Conservation (phyloP, 1,140 invertebrate genomes). For the Popillia japonica region DNA sequence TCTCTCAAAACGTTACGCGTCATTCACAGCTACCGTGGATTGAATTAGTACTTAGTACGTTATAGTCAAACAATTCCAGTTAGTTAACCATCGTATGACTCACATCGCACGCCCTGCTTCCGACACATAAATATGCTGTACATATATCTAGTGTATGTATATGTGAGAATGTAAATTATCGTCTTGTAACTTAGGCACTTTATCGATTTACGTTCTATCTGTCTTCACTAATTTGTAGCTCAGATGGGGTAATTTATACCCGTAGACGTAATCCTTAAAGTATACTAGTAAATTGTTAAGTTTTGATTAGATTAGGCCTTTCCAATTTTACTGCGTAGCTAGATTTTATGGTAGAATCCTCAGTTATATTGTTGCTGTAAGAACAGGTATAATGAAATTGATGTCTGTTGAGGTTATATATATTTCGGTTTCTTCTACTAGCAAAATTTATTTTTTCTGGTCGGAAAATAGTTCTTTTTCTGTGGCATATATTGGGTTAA, state of each 20-base stretch:
- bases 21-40: constrained; percentile 17
- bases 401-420: too few species aligned
- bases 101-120: constrained; percentile 2
- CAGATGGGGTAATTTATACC: background rate
- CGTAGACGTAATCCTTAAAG: background rate
- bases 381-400: too few species aligned
- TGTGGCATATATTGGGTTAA: too few species aligned
- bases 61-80: constrained; percentile 24
- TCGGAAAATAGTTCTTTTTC: too few species aligned
- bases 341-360: too few species aligned
- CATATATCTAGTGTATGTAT: background rate
- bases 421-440: too few species aligned
- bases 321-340: too few species aligned
- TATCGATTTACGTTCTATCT: background rate
- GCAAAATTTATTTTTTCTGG: too few species aligned
- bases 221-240: background rate
- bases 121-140: constrained; percentile 14
- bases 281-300: too few species aligned
- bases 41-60: constrained; percentile 24
- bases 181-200: background rate
- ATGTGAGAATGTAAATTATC: constrained; percentile 4
- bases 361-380: too few species aligned
- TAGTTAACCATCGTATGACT: constrained; percentile 10
- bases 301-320: too few species aligned
- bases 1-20: constrained; percentile 17